phyloP scores from a whole-genome alignment of 2,113 vertebrate species.

The Probosciger aterrimus region DNA sequence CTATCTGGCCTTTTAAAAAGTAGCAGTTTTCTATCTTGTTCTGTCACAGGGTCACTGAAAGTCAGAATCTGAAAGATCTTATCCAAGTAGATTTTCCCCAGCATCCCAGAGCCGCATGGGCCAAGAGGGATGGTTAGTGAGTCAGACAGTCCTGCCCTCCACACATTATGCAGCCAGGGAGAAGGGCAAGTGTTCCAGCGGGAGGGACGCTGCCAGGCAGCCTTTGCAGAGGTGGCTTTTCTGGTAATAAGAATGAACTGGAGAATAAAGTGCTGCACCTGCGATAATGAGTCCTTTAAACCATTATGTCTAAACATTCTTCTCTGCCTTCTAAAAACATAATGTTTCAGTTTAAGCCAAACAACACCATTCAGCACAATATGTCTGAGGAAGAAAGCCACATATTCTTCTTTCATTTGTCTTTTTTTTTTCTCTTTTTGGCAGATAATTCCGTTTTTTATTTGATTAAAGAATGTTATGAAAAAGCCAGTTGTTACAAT shows the following conservation, averaged over 20 bases:
- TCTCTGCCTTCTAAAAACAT: not conserved
- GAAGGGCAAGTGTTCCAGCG: conserved; percentile 41
- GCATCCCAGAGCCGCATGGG: not conserved
- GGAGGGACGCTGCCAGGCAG: conserved; percentile 19
- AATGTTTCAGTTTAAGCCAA: conserved; percentile 6
- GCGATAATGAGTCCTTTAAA: not conserved
- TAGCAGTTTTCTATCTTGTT: conserved; percentile 15
- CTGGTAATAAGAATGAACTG: not conserved
- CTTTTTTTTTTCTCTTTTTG: not conserved
- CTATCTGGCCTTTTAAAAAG: conserved; percentile 20
- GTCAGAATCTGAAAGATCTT: conserved; percentile 49
- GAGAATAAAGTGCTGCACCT: conserved; percentile 28
- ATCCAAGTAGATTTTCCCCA: conserved; percentile 4
- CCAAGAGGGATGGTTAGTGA: not conserved
- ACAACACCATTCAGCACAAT: not conserved
- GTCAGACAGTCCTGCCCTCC: conserved; percentile 37
- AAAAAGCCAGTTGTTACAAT: not conserved
- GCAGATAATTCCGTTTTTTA: not conserved
- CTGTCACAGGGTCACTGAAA: conserved; percentile 48
- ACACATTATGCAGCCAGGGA: conserved; percentile 54
- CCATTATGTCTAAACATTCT: conserved; percentile 3
- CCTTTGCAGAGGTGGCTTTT: conserved; percentile 17
- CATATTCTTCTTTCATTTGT: not conserved
- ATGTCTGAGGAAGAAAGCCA: conserved; percentile 10
- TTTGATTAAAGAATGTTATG: not conserved